Conservation (phyloP, 53 echinoderm and acorn worm genomes). For the Paracentrotus lividus region DNA sequence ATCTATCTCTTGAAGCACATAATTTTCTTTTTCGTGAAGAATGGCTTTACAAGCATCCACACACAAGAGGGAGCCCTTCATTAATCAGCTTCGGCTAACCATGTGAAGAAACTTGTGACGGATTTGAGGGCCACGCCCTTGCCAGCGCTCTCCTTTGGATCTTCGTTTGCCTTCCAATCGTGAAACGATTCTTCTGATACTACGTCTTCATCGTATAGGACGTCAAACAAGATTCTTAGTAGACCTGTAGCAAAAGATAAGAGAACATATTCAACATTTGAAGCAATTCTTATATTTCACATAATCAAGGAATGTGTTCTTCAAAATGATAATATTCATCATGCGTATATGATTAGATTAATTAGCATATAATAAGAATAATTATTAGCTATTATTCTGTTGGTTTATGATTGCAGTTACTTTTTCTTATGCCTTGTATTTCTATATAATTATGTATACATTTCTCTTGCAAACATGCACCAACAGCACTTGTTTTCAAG, state of each 20-base stretch:
- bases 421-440: too few relatives aligned
- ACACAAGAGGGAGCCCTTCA: not conserved
- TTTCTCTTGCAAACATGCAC: too few relatives aligned
- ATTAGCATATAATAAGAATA: too few relatives aligned
- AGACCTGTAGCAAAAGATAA: conserved; percentile 73
- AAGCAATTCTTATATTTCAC: too few relatives aligned
- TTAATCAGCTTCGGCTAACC: conserved; percentile 80
- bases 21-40: conserved; percentile 5
- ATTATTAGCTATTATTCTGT: too few relatives aligned
- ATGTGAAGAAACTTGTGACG: conserved; percentile 91
- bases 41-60: not conserved
- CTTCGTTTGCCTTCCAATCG: conserved; percentile 83
- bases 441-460: too few relatives aligned
- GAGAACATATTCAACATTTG: too few relatives aligned
- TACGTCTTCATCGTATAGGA: conserved; percentile 94
- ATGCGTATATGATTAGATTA: too few relatives aligned
- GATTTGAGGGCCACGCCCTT: conserved; percentile 95
- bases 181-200: conserved; percentile 92
- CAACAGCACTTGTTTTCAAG: too few relatives aligned
- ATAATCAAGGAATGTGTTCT: too few relatives aligned
- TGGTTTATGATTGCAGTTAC: too few relatives aligned
- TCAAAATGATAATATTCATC: too few relatives aligned
- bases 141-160: conserved; percentile 82
- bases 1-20: conserved; percentile 36
- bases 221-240: conserved; percentile 88